These are phyloP conservation scores for Folsomia manolachei DNA, from an alignment of 2,888 invertebrate genomes.

Conservation along the genomic window DNA sequence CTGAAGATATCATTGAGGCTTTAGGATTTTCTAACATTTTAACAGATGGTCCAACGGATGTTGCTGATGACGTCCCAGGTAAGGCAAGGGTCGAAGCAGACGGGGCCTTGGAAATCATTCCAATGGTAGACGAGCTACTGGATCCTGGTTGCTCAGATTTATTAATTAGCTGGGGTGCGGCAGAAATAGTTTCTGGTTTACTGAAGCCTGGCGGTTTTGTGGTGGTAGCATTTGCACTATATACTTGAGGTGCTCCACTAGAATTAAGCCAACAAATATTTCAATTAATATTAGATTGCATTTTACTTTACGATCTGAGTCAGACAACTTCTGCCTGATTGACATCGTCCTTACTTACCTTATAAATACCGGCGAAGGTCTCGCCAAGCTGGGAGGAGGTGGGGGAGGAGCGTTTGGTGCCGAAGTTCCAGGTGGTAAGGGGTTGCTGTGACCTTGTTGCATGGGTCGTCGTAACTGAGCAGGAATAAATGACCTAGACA, in stretches of 20 bases:
- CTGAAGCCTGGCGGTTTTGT: constrained; percentile 14
- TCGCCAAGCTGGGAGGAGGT: constrained; percentile 18
- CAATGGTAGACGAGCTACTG: not conserved
- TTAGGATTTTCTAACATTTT: not conserved
- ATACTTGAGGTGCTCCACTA: constrained; percentile 38
- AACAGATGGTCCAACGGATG: constrained; percentile 2
- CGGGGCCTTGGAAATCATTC: not conserved
- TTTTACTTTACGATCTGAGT: too few relatives aligned
- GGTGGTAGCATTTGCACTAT: not conserved
- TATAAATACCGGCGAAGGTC: constrained; percentile 41
- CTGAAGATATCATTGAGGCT: not conserved
- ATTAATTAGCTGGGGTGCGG: not conserved
- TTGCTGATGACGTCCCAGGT: constrained; percentile 4
- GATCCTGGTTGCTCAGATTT: not conserved
- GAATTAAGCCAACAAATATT: too few relatives aligned
- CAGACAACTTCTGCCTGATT: not conserved
- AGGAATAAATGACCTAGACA: constrained; percentile 42
- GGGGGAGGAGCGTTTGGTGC: constrained; percentile 16
- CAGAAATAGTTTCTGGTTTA: not conserved
- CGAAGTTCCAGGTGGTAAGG: not conserved
- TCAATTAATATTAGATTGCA: too few relatives aligned
- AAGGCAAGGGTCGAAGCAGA: not conserved
- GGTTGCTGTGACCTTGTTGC: constrained; percentile 13
- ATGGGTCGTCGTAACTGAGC: constrained; percentile 39
- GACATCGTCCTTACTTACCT: constrained; percentile 31